Percentiles rank a stretch among this genome's conserved stretches.
Evolutionary conservation across 2,113 vertebrate species (phyloP).

Genomic region (Myiozetetes cayanensis): DNA sequence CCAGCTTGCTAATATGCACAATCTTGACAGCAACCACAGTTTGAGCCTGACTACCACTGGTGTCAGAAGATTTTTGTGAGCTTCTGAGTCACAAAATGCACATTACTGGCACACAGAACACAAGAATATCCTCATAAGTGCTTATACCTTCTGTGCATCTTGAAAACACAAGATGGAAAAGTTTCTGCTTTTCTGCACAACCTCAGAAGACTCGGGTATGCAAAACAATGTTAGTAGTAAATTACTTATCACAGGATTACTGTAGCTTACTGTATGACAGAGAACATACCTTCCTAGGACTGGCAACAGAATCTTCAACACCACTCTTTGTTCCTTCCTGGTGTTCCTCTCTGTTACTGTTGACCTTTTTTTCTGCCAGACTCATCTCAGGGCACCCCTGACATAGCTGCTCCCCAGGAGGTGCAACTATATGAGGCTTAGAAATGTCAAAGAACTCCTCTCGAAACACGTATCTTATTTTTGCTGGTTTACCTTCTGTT

Average conservation of each 20-base stretch:
- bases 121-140: background rate
- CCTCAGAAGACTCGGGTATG: background rate
- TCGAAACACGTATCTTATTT: constrained; percentile 55
- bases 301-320: background rate
- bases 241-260: background rate
- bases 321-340: background rate
- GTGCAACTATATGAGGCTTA: constrained; percentile 62
- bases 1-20: background rate
- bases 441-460: constrained; percentile 70
- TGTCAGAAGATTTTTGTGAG: background rate
- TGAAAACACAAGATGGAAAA: background rate
- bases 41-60: background rate
- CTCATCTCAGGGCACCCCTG: background rate
- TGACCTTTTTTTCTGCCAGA: background rate
- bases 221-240: background rate
- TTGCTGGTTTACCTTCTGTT: background rate
- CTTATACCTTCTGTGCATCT: rapidly evolving
- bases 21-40: background rate
- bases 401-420: background rate
- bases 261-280: background rate
- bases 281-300: constrained; percentile 68
- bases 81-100: background rate
- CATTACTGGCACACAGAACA: background rate
- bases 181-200: background rate
- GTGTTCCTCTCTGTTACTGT: background rate